Base-by-base conservation (phyloP, 2,797 vertebrate genomes). In the Odontamblyopus rebecca region DNA sequence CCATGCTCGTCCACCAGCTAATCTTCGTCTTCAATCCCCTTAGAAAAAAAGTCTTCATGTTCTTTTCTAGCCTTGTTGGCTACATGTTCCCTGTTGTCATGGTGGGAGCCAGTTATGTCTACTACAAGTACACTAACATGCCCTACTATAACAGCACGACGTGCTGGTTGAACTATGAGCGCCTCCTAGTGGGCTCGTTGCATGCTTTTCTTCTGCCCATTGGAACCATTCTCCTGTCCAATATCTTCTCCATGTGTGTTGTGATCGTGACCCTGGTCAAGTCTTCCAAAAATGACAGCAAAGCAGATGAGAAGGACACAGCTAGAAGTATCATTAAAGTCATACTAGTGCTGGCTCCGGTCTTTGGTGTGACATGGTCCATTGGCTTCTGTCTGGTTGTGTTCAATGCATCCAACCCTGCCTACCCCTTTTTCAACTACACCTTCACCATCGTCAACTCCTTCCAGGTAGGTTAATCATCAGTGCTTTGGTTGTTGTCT, bases 291-390 rank as follows among this genome's bases (percentile, higher is more conserved):
- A 86, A 92, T 0, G 93, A 95, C 11, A 70, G 76, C 68, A 92
- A 91, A 59, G 27, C 81, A 0, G 77, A 90, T 16, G 91, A 95
- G 48, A 93, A 88, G 67, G 90, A 94, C 2, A 92, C 91, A 2
- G 86, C 78, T n/a, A 96, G 93, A 74, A 91, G 92, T 65, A 93
- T 96, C 71, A 67, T 96, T 16, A 96, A 94, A 84, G 94, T 93
- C 15, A 79, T 96, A 1, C 15, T 94, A 30, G 85, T 95, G 61
- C 86, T 96, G 6, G 94, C 94, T 0, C 95, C 95, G 0, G 71
- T 95, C 27, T 96, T 96, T 76, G 95, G 95, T 78, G 75, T 94
- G 1, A 95, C 95, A 0, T 96, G 95, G 95, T 26, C 86, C 19
- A 50, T 94, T 30, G 95, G 94, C 57, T 89, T 94, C 50, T 71